Evolutionary conservation across 35 echinoderm and acorn worm genomes (phyloP), one percentile per base, ranked within the genome.

Genomic region (Lytechinus pictus): DNA sequence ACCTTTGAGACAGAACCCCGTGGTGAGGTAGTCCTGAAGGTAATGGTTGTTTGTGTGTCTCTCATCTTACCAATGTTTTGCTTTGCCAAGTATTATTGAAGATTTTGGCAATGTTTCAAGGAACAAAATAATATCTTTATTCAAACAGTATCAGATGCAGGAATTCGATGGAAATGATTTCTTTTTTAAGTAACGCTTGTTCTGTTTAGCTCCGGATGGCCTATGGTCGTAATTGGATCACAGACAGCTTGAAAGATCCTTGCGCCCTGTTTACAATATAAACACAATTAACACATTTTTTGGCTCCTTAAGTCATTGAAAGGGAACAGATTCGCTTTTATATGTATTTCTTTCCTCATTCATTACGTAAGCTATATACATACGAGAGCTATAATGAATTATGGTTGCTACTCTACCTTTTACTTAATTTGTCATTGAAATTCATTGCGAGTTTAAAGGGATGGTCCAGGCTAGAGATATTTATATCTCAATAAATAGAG

Each of bases 21-120:
- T 52, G 88, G 88, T 44, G 88, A 90, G 52, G 88, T 90, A 52
- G 88, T 90, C 29, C 27, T 90, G 52, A 90, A 90, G 88, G 88
- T 90, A 27, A 79, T 16, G 8, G 19, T 79, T 79, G 66, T 71
- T 10, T 58, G 1, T 58, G 9, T 58, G 19, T 79, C 66, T 79
- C 6, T 79, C 21, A 7, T 79, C 3, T 79, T 24, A 24, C 66
- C 4, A 19, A 79, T 79, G 61, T 21, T 21, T 3, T 7, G n/a
- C 66, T 5, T 79, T 79, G 4, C 6, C 66, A 24, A 4, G 6
- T 9, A 19, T n/a, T n/a, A 79, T 79, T 79, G 66, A 24, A 79
- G 6, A 79, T 6, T 1, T 24, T 79, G 19, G 66, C 66, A 79
- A 79, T 7, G 66, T 79, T 79, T 79, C n/a, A 7, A 79, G 19